These are phyloP conservation scores for Aethes cnicana DNA, from an alignment of 2,888 invertebrate species.

Conservation along the genomic window DNA sequence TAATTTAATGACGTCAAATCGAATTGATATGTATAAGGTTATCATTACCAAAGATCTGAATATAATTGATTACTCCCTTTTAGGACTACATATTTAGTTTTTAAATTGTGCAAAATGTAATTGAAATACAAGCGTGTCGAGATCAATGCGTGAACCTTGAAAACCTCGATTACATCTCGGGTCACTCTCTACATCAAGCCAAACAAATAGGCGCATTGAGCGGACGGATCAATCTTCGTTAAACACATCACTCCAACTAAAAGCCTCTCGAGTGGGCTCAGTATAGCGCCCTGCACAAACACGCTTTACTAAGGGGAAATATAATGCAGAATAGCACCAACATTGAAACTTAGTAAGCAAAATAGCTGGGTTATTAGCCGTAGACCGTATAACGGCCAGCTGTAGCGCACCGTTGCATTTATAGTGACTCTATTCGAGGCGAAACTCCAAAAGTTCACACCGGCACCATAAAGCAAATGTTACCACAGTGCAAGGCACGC, in stretches of 20 bases:
- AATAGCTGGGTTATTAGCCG: constrained; percentile 28
- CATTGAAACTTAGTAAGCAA: constrained; percentile 30
- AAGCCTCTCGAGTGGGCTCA: not conserved
- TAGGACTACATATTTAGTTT: no score
- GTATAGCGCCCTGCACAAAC: constrained; percentile 6
- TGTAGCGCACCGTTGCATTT: constrained; percentile 29
- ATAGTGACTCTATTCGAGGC: constrained; percentile 27
- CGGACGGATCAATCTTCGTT: not conserved
- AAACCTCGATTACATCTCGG: not conserved
- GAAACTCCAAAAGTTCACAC: constrained; percentile 33
- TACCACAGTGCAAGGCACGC: constrained; percentile 32
- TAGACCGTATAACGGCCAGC: constrained; percentile 13
- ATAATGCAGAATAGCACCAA: constrained; percentile 23
- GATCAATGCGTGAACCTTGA: not conserved
- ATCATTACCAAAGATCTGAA: no score
- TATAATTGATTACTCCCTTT: no score
- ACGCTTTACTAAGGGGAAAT: constrained; percentile 15
- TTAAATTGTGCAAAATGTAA: no score
- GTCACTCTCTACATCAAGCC: not conserved
- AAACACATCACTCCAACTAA: no score
- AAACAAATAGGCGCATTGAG: not conserved
- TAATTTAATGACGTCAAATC: no score
- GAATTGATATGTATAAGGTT: no score
- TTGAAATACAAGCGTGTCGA: not conserved
- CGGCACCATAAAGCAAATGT: constrained; percentile 33